These are phyloP conservation scores for Parauchenoglanis ngamensis DNA, from an alignment of 2,797 vertebrate genomes.

Conservation along the genomic window DNA sequence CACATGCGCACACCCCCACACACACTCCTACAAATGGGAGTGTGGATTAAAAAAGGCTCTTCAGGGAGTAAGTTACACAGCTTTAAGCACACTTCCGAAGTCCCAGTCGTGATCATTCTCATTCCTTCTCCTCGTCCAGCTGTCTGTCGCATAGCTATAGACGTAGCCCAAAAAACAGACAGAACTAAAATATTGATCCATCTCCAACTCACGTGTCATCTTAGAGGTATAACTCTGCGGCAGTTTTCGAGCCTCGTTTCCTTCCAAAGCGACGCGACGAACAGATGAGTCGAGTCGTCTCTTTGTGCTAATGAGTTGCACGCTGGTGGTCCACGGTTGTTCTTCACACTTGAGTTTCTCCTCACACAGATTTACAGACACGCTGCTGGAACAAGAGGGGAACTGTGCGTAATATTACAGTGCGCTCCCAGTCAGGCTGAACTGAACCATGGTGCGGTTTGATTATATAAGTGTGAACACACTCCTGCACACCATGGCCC, in stretches of 20 bases:
- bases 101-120: not conserved
- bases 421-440: too few relatives aligned
- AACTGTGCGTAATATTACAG: not conserved
- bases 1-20: not conserved
- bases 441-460: not conserved
- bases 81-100: not conserved
- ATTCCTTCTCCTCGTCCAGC: not conserved
- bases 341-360: not conserved
- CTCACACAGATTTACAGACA: not conserved
- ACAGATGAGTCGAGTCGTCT: not conserved
- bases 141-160: not conserved
- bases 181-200: not conserved
- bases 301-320: not conserved
- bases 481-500: not conserved
- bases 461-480: not conserved
- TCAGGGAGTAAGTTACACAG: not conserved
- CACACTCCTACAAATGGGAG: conserved; percentile 5
- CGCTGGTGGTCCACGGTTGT: not conserved
- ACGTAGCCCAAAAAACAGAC: not conserved
- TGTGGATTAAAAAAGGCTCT: conserved; percentile 32
- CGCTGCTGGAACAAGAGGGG: not conserved
- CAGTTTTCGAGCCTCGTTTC: not conserved
- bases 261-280: not conserved
- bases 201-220: not conserved
- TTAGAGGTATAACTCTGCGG: not conserved